Percentiles rank a stretch among this genome's conserved stretches.
These are phyloP conservation scores for Zaprionus ornatus DNA, from an alignment of 1,140 invertebrate species.

Conservation along the genomic window DNA sequence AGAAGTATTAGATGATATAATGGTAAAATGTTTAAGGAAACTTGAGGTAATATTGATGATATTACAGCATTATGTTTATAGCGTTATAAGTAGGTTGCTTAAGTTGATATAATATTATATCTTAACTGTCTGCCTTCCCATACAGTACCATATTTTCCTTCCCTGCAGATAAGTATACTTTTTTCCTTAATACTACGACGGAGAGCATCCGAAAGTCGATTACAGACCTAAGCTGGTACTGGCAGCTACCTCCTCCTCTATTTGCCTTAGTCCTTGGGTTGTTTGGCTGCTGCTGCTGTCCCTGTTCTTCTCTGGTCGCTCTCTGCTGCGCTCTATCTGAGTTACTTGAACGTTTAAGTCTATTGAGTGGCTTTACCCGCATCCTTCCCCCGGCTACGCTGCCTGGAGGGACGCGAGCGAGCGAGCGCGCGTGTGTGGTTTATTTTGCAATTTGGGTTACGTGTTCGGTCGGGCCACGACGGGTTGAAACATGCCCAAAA, in stretches of 20 bases:
- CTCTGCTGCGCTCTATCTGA: conserved; percentile 6
- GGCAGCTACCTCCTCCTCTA: not conserved
- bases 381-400: not conserved
- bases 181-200: not conserved
- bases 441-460: conserved; percentile 76
- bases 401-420: not conserved
- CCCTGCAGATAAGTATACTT: too few species aligned
- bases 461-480: conserved; percentile 53
- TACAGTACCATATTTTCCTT: not conserved
- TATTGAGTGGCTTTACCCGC: conserved; percentile 49
- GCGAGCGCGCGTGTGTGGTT: conserved; percentile 59
- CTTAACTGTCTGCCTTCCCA: not conserved
- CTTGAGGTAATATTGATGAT: not conserved
- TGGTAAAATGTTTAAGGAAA: not conserved
- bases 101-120: not conserved
- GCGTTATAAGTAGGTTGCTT: not conserved
- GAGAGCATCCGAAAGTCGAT: not conserved
- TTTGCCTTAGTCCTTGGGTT: conserved; percentile 10
- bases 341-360: conserved; percentile 56
- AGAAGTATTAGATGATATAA: not conserved
- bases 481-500: conserved; percentile 63
- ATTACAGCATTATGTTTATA: not conserved
- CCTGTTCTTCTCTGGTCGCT: not conserved
- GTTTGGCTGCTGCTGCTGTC: conserved; percentile 14
- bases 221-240: not conserved